Evolutionary conservation across 2,113 vertebrate genomes (phyloP).

Genomic region (Eublepharis macularius): DNA sequence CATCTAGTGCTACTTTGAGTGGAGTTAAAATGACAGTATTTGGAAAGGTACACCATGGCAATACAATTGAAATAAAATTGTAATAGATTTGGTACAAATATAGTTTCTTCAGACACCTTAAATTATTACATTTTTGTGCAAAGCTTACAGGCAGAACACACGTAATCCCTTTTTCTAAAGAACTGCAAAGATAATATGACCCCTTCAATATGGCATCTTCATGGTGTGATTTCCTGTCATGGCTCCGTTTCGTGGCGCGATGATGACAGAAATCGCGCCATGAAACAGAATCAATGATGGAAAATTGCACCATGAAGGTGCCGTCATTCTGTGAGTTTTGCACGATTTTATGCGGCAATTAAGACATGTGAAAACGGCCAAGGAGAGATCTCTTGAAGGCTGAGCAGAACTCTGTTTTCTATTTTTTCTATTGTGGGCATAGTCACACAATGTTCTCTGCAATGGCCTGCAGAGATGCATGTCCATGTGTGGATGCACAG

Average conservation of each 20-base stretch:
- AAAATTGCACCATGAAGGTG: too few species aligned
- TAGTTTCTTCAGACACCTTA: not conserved
- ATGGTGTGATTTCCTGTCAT: too few species aligned
- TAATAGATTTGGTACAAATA: slow-evolving; percentile 17
- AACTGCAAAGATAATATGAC: not conserved
- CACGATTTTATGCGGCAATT: too few species aligned
- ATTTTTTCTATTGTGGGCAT: too few species aligned
- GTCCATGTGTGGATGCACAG: not conserved
- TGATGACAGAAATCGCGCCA: too few species aligned
- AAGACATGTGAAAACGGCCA: too few species aligned
- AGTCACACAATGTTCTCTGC: not conserved
- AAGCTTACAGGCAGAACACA: slow-evolving; percentile 50
- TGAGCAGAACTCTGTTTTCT: not conserved
- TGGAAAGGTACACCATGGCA: slow-evolving; percentile 52
- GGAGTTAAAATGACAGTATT: slow-evolving; percentile 58
- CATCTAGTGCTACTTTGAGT: slow-evolving; percentile 6
- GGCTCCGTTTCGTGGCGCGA: too few species aligned
- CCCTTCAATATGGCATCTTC: slow-evolving; percentile 26
- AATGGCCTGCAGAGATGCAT: not conserved
- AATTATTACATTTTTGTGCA: slow-evolving; percentile 46
- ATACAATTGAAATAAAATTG: slow-evolving; percentile 27
- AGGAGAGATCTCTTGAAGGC: not conserved
- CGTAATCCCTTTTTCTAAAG: slow-evolving; percentile 57
- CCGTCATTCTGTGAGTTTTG: too few species aligned
- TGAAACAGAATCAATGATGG: too few species aligned